Evolutionary conservation across 2,888 invertebrate species (phyloP).

Genomic region (Ophion obscuratus): DNA sequence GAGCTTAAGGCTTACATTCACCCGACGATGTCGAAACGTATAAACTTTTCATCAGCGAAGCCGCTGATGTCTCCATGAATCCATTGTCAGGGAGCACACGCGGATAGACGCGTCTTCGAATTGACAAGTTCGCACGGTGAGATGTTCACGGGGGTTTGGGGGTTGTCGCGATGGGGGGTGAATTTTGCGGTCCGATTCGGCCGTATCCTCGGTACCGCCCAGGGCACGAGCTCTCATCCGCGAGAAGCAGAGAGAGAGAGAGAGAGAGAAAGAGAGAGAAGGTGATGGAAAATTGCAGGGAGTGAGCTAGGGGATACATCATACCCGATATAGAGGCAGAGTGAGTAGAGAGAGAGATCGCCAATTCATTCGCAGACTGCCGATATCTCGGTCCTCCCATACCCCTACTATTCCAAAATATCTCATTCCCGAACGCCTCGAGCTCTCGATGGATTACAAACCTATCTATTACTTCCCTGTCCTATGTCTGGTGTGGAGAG

Average conservation of each 20-base stretch:
- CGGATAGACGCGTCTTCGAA: conserved; percentile 58
- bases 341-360: conserved; percentile 73
- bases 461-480: conserved; percentile 84
- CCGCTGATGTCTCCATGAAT: not conserved
- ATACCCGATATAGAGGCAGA: conserved; percentile 65
- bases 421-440: conserved; percentile 83
- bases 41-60: conserved; percentile 50
- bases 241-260: conserved; percentile 69
- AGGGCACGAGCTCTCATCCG: conserved; percentile 68
- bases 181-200: conserved; percentile 80
- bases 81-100: conserved; percentile 22
- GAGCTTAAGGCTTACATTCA: not conserved
- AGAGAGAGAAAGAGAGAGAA: conserved; percentile 67
- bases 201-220: conserved; percentile 76
- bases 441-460: conserved; percentile 84
- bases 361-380: conserved; percentile 84
- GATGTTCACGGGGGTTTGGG: conserved; percentile 37
- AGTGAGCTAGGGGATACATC: conserved; percentile 34
- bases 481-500: conserved; percentile 71
- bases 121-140: conserved; percentile 66
- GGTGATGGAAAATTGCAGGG: conserved; percentile 41
- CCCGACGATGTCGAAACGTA: conserved; percentile 7
- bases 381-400: conserved; percentile 78
- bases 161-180: conserved; percentile 66
- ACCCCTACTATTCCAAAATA: conserved; percentile 79